Conservation (phyloP, 1,140 invertebrate species). For the Branchinecta lindahli region DNA sequence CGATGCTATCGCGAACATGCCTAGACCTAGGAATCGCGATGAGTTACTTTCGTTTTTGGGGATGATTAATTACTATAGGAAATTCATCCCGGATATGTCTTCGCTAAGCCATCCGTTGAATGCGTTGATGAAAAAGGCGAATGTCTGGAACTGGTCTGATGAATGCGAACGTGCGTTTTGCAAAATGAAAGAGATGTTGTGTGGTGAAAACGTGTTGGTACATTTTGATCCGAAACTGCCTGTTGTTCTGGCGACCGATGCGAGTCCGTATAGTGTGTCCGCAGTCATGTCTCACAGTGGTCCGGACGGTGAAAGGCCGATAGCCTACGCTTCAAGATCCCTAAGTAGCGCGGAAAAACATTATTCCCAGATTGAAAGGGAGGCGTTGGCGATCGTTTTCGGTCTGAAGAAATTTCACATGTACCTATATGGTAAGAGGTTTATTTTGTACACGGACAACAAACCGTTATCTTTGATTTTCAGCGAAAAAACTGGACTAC, state of each 20-base stretch:
- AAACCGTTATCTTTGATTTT: slow-evolving; percentile 35
- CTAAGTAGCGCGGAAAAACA: slow-evolving; percentile 24
- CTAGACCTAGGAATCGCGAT: slow-evolving; percentile 27
- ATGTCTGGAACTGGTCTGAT: slow-evolving; percentile 19
- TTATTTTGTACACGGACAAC: slow-evolving; percentile 36
- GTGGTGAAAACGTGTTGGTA: slow-evolving; percentile 22
- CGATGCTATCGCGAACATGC: slow-evolving; percentile 30
- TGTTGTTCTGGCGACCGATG: slow-evolving; percentile 35
- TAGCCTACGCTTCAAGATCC: slow-evolving; percentile 9
- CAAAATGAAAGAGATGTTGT: slow-evolving; percentile 12
- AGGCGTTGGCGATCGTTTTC: slow-evolving; percentile 29
- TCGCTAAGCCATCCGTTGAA: slow-evolving; percentile 29
- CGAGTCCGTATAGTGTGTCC: slow-evolving; percentile 30
- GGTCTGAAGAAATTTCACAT: slow-evolving; percentile 30
- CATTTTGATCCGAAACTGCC: slow-evolving; percentile 34
- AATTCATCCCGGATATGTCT: slow-evolving; percentile 32
- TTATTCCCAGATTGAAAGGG: slow-evolving; percentile 31
- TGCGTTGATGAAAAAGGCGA: slow-evolving; percentile 22
- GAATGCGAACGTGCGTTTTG: slow-evolving; percentile 21
- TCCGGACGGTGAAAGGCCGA: slow-evolving; percentile 20
- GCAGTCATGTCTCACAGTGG: slow-evolving; percentile 32
- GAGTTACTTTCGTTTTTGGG: slow-evolving; percentile 30
- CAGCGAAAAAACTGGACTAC: slow-evolving; percentile 25
- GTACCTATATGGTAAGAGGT: slow-evolving; percentile 29
- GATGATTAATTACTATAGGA: slow-evolving; percentile 31